phyloP scores from a whole-genome alignment of 2,113 vertebrate species.

The Macroglossus sobrinus region DNA sequence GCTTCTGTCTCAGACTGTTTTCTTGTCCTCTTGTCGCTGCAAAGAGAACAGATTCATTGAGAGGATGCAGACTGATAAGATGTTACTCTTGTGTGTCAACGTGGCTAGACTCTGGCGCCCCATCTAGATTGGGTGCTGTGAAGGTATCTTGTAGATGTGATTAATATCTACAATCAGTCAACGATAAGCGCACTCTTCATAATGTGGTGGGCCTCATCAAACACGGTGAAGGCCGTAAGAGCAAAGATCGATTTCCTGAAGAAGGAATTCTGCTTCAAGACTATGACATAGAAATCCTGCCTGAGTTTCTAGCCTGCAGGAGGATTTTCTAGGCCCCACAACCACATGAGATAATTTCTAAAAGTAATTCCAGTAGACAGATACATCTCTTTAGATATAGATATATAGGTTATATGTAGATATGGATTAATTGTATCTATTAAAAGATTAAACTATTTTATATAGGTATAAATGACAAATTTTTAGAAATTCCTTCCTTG shows the following conservation, averaged over 20 bases:
- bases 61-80: background rate
- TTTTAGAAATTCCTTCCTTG: background rate
- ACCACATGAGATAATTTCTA: background rate
- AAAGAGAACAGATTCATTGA: background rate
- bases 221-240: background rate
- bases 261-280: background rate
- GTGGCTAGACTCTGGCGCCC: too few species aligned
- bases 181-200: background rate
- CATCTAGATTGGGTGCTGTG: too few species aligned
- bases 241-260: background rate
- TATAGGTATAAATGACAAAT: background rate
- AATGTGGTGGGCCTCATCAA: background rate
- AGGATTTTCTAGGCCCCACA: background rate
- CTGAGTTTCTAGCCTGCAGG: background rate
- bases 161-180: background rate
- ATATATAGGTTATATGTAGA: background rate
- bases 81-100: background rate
- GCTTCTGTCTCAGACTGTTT: background rate
- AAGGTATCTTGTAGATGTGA: background rate
- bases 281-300: background rate
- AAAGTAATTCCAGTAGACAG: background rate
- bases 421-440: background rate
- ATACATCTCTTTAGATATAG: background rate
- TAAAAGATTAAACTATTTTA: background rate
- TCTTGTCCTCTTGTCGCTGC: too few species aligned